Evolutionary conservation across 2,797 vertebrate species (phyloP), one percentile per base, ranked within the genome.

Genomic region (Trematomus bernacchii): DNA sequence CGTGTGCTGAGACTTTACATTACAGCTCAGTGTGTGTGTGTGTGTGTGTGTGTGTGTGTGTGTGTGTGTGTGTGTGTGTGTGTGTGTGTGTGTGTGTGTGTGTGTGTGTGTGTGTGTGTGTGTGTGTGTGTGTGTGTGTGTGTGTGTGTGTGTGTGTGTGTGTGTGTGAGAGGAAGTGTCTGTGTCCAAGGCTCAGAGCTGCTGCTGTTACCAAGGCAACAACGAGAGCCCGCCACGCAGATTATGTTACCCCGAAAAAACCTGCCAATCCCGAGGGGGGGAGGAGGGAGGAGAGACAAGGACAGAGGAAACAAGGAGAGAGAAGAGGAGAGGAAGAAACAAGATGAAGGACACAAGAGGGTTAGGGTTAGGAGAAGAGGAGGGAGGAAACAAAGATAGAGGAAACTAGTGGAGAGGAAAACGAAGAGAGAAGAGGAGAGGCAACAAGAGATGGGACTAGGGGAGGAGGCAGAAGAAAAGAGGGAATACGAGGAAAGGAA

Each of bases 171-270:
- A 37, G 33, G 33, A 37, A 37, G 6, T 37, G 33, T 62, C 55
- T 68, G 50, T 19, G n/a, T n/a, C 50, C 27, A 48, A 19, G 33
- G 47, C 44, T 18, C 53, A 9, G 40, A 79, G 71, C 72, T 80
- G 55, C 53, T 53, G 71, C 33, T 37, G 33, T 79, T 74, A 54
- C 77, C 71, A 60, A 42, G 53, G 66, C 15, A 74, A 79, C 66
- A 54, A 16, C 6, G 53, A 1, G 27, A 58, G 65, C 37, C 37
- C 2, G 18, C 23, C n/a, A 0, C 53, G 51, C 51, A 12, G 70
- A 48, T 69, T 64, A 57, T 57, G 58, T 66, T 58, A 30, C 46
- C 61, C 44, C 10, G 46, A 44, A 16, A 44, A 71, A 33, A 33
- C 52, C 46, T 77, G 59, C 15, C 19, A 3, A 33, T 19, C 47